Conservation (phyloP, 2,888 invertebrate genomes). For the Drosophila sordidapex region DNA sequence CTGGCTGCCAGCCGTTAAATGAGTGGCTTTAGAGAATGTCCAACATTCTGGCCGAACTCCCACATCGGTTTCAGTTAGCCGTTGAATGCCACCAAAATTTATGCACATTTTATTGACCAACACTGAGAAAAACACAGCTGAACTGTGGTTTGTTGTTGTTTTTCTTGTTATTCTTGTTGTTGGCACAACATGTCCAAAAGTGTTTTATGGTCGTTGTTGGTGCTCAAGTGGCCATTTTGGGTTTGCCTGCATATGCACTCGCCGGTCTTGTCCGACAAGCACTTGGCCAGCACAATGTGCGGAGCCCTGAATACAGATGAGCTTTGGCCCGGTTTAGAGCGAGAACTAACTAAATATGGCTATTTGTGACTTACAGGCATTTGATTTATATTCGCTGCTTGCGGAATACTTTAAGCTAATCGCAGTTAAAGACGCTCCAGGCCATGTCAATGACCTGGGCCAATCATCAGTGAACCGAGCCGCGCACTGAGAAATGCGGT, state of each 20-base stretch:
- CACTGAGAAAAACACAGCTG: constrained; percentile 55
- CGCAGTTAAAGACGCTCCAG: constrained; percentile 33
- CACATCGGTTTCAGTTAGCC: constrained; percentile 44
- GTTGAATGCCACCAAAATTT: constrained; percentile 65
- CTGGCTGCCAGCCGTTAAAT: constrained; percentile 56
- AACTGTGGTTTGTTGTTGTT: constrained; percentile 53
- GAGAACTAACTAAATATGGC: constrained; percentile 47
- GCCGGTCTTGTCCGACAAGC: constrained; percentile 68
- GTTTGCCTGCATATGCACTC: constrained; percentile 55
- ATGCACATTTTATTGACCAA: constrained; percentile 80
- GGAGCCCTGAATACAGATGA: constrained; percentile 75
- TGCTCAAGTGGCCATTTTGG: constrained; percentile 78
- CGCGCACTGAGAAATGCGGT: constrained; percentile 32
- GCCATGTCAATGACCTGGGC: constrained; percentile 65
- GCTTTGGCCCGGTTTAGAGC: constrained; percentile 45
- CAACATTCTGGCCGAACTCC: constrained; percentile 22
- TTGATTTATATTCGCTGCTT: constrained; percentile 63
- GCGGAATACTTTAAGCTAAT: constrained; percentile 40
- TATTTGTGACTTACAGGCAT: constrained; percentile 38
- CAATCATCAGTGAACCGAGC: constrained; percentile 27
- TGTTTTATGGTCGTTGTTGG: constrained; percentile 79
- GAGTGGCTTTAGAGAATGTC: constrained; percentile 33
- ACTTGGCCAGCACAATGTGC: constrained; percentile 58
- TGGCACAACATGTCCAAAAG: constrained; percentile 76
- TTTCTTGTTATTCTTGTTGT: constrained; percentile 54